These are phyloP conservation scores for Archips xylosteana DNA, from an alignment of 2,888 invertebrate genomes.

Conservation along the genomic window DNA sequence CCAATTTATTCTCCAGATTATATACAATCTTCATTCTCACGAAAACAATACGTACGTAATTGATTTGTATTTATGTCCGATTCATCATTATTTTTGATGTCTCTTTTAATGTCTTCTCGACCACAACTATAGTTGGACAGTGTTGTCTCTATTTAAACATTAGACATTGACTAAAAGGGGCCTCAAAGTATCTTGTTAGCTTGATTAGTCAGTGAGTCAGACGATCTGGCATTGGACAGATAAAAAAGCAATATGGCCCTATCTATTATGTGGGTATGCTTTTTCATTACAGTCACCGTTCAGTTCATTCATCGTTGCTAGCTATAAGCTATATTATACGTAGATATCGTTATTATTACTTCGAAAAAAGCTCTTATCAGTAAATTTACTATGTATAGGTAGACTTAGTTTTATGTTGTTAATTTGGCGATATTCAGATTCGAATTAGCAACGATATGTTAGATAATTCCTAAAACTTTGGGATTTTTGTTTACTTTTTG, in stretches of 20 bases:
- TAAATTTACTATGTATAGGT: too few species aligned
- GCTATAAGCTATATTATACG: neutral
- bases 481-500: too few species aligned
- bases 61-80: neutral
- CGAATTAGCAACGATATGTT: too few species aligned
- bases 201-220: conserved; percentile 36
- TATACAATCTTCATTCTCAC: neutral
- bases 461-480: too few species aligned
- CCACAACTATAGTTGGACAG: neutral
- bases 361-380: too few species aligned
- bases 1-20: neutral
- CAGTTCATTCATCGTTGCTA: conserved; percentile 14
- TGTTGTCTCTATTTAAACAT: conserved; percentile 4
- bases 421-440: too few species aligned
- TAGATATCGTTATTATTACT: neutral
- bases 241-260: conserved; percentile 35
- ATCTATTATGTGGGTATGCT: conserved; percentile 22
- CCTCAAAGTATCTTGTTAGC: conserved; percentile 32
- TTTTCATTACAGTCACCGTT: conserved; percentile 29
- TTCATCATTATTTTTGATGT: neutral
- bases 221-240: conserved; percentile 29
- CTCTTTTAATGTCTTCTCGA: neutral
- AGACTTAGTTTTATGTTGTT: too few species aligned
- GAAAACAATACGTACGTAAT: neutral
- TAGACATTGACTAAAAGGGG: conserved; percentile 19